Conservation (phyloP, 2,797 vertebrate genomes). For the Falco naumanni region DNA sequence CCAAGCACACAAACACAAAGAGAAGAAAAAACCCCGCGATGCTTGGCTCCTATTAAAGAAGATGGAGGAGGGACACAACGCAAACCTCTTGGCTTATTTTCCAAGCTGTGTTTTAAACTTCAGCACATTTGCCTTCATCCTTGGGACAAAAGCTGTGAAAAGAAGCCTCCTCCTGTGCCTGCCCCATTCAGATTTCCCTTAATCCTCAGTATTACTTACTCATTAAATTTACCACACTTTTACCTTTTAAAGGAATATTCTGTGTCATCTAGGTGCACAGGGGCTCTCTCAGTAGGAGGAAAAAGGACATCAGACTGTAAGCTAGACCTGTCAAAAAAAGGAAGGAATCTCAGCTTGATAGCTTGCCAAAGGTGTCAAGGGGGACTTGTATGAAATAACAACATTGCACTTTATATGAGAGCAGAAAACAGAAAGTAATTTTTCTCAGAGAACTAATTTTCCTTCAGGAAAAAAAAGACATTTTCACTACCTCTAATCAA, state of each 20-base stretch:
- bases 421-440: neutral
- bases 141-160: neutral
- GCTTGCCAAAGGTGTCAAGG: neutral
- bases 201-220: neutral
- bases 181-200: neutral
- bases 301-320: neutral
- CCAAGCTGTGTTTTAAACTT: neutral
- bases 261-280: neutral
- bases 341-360: neutral
- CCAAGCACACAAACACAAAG: neutral
- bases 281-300: neutral
- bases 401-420: neutral
- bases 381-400: neutral
- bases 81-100: neutral
- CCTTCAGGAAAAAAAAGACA: neutral
- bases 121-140: neutral
- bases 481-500: neutral
- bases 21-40: neutral
- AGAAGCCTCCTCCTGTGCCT: neutral
- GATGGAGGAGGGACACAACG: neutral
- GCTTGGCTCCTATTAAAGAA: neutral
- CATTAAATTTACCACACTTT: neutral
- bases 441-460: neutral
- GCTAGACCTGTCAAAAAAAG: neutral
- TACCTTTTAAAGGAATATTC: slow-evolving; percentile 36